Evolutionary conservation across 2,113 vertebrate species (phyloP), one percentile per base, ranked within the genome.

Genomic region (Manacus vitellinus): DNA sequence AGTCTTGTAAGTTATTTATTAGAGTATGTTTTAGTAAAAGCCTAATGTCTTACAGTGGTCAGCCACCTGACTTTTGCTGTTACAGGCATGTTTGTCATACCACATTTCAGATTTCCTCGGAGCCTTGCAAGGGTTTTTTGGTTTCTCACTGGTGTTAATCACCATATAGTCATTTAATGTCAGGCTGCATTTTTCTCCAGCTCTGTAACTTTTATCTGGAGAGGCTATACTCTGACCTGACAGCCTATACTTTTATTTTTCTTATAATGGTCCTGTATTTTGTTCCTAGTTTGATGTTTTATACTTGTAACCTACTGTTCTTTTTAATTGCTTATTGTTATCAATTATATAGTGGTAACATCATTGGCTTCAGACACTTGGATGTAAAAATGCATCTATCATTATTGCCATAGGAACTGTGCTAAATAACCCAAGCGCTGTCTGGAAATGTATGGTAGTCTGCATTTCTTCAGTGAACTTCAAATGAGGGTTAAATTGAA

Each of bases 281-380:
- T 90, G 97, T 87, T 94, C 76, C 74, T 97, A 84, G 91, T 97
- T 97, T 95, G 92, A 97, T 97, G 93, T 80, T 92, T 97, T 88
- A 91, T 96, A 88, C 92, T 92, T 97, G 95, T 97, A 97, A 97
- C 94, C 95, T 93, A 93, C 96, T 97, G 94, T 97, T 98, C 93
- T 93, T 96, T 98, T 98, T 98, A 98, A 98, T 98, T 98, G 96
- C 91, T 97, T 98, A 97, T 98, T 98, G 96, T 97, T 98, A 98
- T 97, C 97, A 98, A 97, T 98, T 97, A 96, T 96, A 96, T 88
- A 95, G 95, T 62, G 70, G 88, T 92, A 97, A 93, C 52, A 31
- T 95, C 43, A 78, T 97, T 97, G 97, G 90, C 96, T 95, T 94
- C 85, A 97, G 94, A 97, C 93, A 92, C 93, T 97, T 98, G 96